A percentile compares a stretch with the other conserved stretches of the same genome.
phyloP scores from a whole-genome alignment of 1,140 invertebrate species.

The Drosophila tropicalis region DNA sequence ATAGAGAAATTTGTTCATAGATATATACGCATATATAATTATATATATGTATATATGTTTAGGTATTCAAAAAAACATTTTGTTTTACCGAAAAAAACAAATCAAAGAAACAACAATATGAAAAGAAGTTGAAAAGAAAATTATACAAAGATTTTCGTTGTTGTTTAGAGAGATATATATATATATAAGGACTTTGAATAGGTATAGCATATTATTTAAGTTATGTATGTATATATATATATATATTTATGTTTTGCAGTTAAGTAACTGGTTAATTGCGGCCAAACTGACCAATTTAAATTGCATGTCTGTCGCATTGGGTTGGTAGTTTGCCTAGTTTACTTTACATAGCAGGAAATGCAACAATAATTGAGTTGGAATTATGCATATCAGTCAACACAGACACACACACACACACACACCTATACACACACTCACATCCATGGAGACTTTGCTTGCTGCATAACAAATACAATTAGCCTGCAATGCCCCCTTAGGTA shows the following conservation, averaged over 20 bases:
- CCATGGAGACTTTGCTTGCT: neutral
- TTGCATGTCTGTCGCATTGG: neutral
- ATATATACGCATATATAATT: slow-evolving; percentile 52
- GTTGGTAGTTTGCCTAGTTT: slow-evolving; percentile 3
- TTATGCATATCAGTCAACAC: slow-evolving; percentile 9
- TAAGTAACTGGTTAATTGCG: neutral
- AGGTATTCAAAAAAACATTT: slow-evolving; percentile 26
- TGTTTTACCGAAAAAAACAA: slow-evolving; percentile 50
- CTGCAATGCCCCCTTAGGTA: slow-evolving; percentile 70
- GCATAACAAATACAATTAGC: slow-evolving; percentile 70
- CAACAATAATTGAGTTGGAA: slow-evolving; percentile 39
- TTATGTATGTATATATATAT: neutral
- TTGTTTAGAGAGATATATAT: slow-evolving; percentile 16
- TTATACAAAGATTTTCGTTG: slow-evolving; percentile 47
- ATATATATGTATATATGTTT: neutral
- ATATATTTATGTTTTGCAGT: neutral
- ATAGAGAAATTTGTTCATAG: slow-evolving; percentile 81
- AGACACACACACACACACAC: slow-evolving; percentile 13
- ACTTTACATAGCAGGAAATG: slow-evolving; percentile 15
- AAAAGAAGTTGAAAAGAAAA: slow-evolving; percentile 51
- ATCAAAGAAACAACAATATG: slow-evolving; percentile 59
- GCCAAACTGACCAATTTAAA: slow-evolving; percentile 2
- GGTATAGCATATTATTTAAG: neutral
- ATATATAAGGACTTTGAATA: slow-evolving; percentile 10
- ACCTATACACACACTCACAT: slow-evolving; percentile 10